Evolutionary conservation across 2,113 vertebrate species (phyloP).

Genomic region (Phaethon lepturus): DNA sequence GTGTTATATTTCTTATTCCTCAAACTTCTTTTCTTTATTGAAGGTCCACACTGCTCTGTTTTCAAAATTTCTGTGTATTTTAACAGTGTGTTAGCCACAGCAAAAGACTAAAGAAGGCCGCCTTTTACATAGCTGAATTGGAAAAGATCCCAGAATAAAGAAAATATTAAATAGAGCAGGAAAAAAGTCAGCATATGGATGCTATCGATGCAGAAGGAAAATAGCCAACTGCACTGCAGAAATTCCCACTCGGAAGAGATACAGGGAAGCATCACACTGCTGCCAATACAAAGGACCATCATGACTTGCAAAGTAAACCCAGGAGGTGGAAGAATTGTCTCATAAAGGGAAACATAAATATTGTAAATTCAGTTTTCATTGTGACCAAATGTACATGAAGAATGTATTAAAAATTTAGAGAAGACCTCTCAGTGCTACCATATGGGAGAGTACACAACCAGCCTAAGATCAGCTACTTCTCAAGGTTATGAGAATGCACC

Average conservation of each 20-base stretch:
- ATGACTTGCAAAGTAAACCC: constrained; percentile 54
- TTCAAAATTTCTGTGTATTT: constrained; percentile 35
- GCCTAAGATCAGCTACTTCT: background rate
- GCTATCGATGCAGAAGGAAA: constrained; percentile 66
- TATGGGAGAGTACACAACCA: background rate
- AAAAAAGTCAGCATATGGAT: constrained; percentile 73
- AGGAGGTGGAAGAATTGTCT: background rate
- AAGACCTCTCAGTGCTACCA: background rate
- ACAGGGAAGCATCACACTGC: constrained; percentile 37
- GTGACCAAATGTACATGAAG: background rate
- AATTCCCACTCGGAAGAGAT: constrained; percentile 56
- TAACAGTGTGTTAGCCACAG: constrained; percentile 2
- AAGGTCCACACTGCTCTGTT: background rate
- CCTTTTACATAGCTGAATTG: constrained; percentile 59
- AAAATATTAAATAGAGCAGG: constrained; percentile 71
- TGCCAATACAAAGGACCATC: constrained; percentile 57
- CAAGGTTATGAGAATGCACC: background rate
- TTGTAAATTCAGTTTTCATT: background rate
- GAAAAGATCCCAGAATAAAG: constrained; percentile 66
- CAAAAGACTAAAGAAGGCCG: constrained; percentile 44
- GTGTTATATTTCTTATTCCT: background rate
- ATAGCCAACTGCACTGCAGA: constrained; percentile 60
- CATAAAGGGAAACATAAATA: background rate
- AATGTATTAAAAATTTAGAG: background rate
- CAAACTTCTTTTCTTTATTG: constrained; percentile 37